phyloP scores from a whole-genome alignment of 2,888 invertebrate genomes.

The Hemithea aestivaria region DNA sequence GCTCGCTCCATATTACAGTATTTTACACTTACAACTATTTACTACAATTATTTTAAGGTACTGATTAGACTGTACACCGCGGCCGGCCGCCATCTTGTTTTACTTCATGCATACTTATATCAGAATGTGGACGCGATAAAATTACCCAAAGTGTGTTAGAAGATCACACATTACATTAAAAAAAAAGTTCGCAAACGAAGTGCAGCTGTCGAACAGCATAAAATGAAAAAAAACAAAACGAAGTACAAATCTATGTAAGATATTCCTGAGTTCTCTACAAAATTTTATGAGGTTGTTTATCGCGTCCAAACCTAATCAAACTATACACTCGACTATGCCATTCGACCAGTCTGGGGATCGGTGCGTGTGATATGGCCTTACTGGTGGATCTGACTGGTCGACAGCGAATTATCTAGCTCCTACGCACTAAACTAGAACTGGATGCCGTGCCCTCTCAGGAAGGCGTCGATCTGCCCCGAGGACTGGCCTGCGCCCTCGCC shows the following conservation, averaged over 20 bases:
- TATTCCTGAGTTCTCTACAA: too few relatives aligned
- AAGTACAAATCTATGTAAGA: too few relatives aligned
- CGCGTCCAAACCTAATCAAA: conserved; percentile 15
- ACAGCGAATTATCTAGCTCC: conserved; percentile 52
- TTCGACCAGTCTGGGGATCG: conserved; percentile 41
- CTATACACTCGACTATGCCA: conserved; percentile 46
- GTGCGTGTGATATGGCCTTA: conserved; percentile 54
- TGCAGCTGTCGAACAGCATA: too few relatives aligned
- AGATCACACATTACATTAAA: too few relatives aligned
- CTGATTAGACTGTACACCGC: conserved; percentile 70
- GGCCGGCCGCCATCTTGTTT: conserved; percentile 27
- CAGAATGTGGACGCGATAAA: conserved; percentile 6
- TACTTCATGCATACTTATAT: conserved; percentile 10
- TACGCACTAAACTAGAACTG: conserved; percentile 71
- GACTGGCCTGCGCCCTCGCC: conserved; percentile 66
- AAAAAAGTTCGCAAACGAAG: too few relatives aligned
- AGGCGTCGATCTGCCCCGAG: conserved; percentile 88
- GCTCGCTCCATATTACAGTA: conserved; percentile 50
- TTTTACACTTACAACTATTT: conserved; percentile 58
- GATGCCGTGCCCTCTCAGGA: conserved; percentile 85
- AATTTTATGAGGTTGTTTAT: not conserved
- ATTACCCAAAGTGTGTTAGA: too few relatives aligned
- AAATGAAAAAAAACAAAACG: too few relatives aligned
- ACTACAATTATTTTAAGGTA: conserved; percentile 62
- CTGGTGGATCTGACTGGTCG: conserved; percentile 36